Base-by-base conservation (phyloP, 2,888 invertebrate species). In the Sesia bembeciformis region DNA sequence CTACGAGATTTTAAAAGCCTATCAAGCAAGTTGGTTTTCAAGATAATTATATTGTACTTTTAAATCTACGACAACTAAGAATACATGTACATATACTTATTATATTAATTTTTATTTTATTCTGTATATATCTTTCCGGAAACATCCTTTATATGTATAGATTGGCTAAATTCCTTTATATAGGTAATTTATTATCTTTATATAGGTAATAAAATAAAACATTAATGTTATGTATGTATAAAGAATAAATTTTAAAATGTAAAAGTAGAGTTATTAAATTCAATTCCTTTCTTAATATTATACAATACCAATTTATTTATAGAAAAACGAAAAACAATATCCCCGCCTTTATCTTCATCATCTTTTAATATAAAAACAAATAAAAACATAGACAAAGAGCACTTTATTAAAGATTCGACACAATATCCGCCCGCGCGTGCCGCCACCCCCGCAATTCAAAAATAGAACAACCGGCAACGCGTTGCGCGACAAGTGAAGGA, bases 401-500 rank as follows among this genome's bases (percentile, higher is more conserved):
- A 23, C 23, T 23, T 23, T 23, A 23, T 23, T 23, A 23, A 23
- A 67, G 66, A 69, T 66, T 66, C 65, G 60, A 72, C 71, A 72
- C 58, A 68, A 72, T 55, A 46, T 62, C 57, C 59, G 59, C 66
- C 63, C 64, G 59, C 65, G 62, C 64, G 53, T 68, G 51, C 52
- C 39, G 6, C 55, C 58, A 60, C 60, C 65, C 65, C 61, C 60
- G 51, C 40, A 5, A 55, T 52, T 65, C 74, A 75, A 63, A 76
- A 73, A 75, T 76, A 77, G 77, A 69, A 67, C 71, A 62, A 58
- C 70, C 71, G 69, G 69, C 71, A 69, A 67, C 68, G 67, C 70
- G 67, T 66, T 67, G 69, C 70, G 66, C 50, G 81, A 79, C 84
- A 80, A 81, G 74, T 81, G 86, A 85, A 87, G 87, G 85, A 83